phyloP scores from a whole-genome alignment of 2,113 vertebrate genomes.

The Malurus melanocephalus region DNA sequence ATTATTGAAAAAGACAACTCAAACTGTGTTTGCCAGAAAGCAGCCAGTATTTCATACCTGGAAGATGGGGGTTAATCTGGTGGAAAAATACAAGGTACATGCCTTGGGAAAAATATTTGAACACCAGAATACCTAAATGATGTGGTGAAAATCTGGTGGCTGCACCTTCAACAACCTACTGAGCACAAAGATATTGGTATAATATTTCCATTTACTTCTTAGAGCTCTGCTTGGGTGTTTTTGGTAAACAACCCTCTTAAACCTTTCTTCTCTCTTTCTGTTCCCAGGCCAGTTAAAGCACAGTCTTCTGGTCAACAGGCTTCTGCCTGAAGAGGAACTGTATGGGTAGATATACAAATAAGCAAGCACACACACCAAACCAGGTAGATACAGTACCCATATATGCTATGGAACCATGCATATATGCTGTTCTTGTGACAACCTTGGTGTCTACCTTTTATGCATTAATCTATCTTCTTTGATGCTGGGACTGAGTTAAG shows the following conservation, averaged over 20 bases:
- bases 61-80: neutral
- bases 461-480: neutral
- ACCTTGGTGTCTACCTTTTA: neutral
- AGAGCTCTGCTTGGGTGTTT: neutral
- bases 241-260: neutral
- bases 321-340: neutral
- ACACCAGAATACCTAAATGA: neutral
- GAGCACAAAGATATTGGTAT: neutral
- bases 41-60: conserved; percentile 11
- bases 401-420: neutral
- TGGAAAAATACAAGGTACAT: neutral
- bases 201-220: neutral
- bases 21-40: conserved; percentile 53
- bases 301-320: neutral
- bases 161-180: neutral
- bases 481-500: neutral
- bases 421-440: neutral
- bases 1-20: conserved; percentile 60
- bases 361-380: neutral
- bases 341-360: neutral
- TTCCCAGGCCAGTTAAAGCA: neutral
- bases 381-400: neutral
- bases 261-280: neutral
- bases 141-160: conserved; percentile 19
- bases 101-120: neutral